Percentiles rank a stretch among this genome's conserved stretches.
phyloP scores from a whole-genome alignment of 2,888 invertebrate species.

The Netelia virgata region DNA sequence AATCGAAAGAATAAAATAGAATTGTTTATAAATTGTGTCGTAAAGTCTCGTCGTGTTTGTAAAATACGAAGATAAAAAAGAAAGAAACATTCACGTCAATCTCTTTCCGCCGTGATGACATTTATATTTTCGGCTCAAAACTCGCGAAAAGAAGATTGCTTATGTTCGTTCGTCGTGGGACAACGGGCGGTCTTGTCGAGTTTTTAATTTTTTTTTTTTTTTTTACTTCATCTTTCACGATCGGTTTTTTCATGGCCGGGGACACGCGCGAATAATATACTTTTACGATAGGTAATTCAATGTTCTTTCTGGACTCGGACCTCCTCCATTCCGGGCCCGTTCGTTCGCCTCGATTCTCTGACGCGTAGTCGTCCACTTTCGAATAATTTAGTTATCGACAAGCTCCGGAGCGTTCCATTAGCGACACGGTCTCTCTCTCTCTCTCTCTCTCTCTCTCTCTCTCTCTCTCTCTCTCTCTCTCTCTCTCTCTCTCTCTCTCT shows the following conservation, averaged over 20 bases:
- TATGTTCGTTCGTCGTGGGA: neutral
- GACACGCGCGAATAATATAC: slow-evolving; percentile 58
- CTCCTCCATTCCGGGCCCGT: slow-evolving; percentile 13
- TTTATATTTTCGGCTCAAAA: too few species aligned
- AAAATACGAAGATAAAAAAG: too few species aligned
- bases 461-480: neutral
- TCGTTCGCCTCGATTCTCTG: slow-evolving; percentile 53
- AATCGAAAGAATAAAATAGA: neutral
- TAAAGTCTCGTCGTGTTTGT: too few species aligned
- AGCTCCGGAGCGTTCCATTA: slow-evolving; percentile 79
- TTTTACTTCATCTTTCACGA: slow-evolving; percentile 38
- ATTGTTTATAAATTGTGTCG: too few species aligned
- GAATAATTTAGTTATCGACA: slow-evolving; percentile 82
- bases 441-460: slow-evolving; percentile 25
- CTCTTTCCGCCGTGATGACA: too few species aligned
- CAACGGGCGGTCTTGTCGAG: slow-evolving; percentile 3
- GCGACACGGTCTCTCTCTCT: slow-evolving; percentile 62
- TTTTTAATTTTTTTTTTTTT: slow-evolving; percentile 40
- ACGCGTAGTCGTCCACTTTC: slow-evolving; percentile 70
- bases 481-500: too few species aligned
- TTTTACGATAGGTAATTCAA: slow-evolving; percentile 60
- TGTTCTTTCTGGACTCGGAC: slow-evolving; percentile 42
- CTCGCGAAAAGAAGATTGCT: neutral
- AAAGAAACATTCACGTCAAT: too few species aligned
- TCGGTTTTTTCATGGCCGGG: slow-evolving; percentile 38